A percentile compares a stretch with the other conserved stretches of the same genome.
These are phyloP conservation scores for Mythimna lalbum DNA, from an alignment of 2,888 invertebrate genomes.

Conservation along the genomic window DNA sequence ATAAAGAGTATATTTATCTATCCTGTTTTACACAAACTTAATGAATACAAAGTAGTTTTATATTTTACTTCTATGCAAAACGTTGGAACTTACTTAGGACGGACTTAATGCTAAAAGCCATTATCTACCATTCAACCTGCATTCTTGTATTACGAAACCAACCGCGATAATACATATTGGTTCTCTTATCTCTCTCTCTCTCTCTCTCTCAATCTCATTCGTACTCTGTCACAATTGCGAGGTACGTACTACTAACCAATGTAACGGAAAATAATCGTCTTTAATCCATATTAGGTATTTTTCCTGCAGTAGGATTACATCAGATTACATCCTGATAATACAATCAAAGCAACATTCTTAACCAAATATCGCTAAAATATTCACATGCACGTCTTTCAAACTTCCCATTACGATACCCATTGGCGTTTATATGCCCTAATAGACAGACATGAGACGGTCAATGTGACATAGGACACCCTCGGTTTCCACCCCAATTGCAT, in stretches of 20 bases:
- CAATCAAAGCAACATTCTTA: conserved; percentile 20
- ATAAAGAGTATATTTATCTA: too few species aligned
- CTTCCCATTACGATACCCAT: conserved; percentile 78
- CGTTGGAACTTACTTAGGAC: neutral
- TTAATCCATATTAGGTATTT: neutral
- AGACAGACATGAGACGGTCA: conserved; percentile 82
- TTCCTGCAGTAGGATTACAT: neutral
- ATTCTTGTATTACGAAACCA: too few species aligned
- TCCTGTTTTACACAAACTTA: neutral
- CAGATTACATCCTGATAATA: neutral
- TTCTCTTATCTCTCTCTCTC: too few species aligned
- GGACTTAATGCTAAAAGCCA: neutral
- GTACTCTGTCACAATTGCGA: neutral
- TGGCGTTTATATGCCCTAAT: conserved; percentile 81
- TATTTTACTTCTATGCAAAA: neutral
- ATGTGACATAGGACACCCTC: conserved; percentile 82
- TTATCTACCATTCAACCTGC: neutral
- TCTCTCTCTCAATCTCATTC: too few species aligned
- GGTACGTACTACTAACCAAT: neutral
- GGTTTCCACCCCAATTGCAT: conserved; percentile 77
- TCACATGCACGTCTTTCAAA: conserved; percentile 69
- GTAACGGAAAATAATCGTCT: neutral
- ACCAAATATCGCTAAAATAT: conserved; percentile 64
- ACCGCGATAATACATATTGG: too few species aligned
- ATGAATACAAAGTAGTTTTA: conserved; percentile 19